Evolutionary conservation across 2,113 vertebrate genomes (phyloP).

Genomic region (Perca fluviatilis): DNA sequence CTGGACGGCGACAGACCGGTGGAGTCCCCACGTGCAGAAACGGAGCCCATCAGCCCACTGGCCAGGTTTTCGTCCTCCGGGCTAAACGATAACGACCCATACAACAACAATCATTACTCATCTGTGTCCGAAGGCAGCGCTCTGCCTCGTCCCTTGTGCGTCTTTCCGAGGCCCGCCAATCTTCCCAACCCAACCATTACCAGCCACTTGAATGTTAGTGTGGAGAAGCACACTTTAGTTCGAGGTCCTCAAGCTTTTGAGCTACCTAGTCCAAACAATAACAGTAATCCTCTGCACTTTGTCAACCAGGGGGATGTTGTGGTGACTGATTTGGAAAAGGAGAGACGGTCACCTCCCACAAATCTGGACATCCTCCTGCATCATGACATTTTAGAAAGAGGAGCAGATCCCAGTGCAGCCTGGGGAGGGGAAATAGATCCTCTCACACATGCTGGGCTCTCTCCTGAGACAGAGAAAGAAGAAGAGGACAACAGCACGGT

Average conservation of each 20-base stretch:
- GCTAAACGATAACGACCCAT: conserved; percentile 60
- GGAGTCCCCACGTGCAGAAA: conserved; percentile 70
- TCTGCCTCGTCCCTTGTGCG: conserved; percentile 61
- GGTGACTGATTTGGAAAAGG: conserved; percentile 76
- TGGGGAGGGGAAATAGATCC: conserved; percentile 49
- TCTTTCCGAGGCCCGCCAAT: conserved; percentile 64
- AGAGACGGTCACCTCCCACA: conserved; percentile 66
- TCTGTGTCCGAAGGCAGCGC: conserved; percentile 75
- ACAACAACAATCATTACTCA: conserved; percentile 60
- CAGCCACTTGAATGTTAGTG: conserved; percentile 84
- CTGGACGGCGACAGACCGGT: conserved; percentile 68
- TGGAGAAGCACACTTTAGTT: conserved; percentile 89
- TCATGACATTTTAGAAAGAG: conserved; percentile 64
- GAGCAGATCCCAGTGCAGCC: conserved; percentile 35
- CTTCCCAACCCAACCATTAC: conserved; percentile 58
- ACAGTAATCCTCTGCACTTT: conserved; percentile 74
- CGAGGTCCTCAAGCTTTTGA: conserved; percentile 87
- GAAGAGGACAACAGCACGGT: conserved; percentile 73
- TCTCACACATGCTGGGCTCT: conserved; percentile 35
- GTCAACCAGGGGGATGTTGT: conserved; percentile 76
- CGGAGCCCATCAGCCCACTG: conserved; percentile 78
- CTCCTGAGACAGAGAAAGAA: conserved; percentile 69
- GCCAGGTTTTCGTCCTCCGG: conserved; percentile 70
- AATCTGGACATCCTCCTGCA: conserved; percentile 58
- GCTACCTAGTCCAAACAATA: conserved; percentile 78